Conservation (phyloP, 2,113 vertebrate genomes). For the Artemisiospiza belli region DNA sequence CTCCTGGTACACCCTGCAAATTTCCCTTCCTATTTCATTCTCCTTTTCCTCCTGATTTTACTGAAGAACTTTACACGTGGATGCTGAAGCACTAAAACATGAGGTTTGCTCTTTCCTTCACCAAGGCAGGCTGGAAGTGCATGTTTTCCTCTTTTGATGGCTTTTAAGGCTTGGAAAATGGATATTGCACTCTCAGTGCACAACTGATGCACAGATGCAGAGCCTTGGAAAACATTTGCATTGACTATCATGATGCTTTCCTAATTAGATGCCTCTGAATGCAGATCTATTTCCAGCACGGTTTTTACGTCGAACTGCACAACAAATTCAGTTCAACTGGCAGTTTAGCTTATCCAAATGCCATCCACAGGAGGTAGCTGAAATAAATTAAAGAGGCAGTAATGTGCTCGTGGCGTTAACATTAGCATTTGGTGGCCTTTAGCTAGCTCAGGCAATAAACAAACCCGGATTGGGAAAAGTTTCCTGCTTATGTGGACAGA, state of each 20-base stretch:
- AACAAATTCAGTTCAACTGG: constrained; percentile 55
- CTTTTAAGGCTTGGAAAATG: constrained; percentile 6
- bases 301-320: constrained; percentile 30
- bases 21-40: background rate
- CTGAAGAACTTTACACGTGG: background rate
- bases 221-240: constrained; percentile 51
- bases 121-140: background rate
- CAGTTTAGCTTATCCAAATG: constrained; percentile 61
- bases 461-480: background rate
- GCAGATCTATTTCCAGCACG: constrained; percentile 17
- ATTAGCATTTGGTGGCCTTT: constrained; percentile 61
- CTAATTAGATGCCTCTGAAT: constrained; percentile 63
- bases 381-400: constrained; percentile 73
- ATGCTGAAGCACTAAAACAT: background rate
- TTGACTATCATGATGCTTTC: constrained; percentile 37
- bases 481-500: background rate
- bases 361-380: constrained; percentile 39
- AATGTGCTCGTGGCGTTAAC: constrained; percentile 37
- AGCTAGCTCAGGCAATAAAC: constrained; percentile 40
- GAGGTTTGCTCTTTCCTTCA: background rate
- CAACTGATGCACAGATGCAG: constrained; percentile 39
- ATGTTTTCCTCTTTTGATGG: background rate
- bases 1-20: background rate
- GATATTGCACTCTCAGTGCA: constrained; percentile 18
- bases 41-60: background rate